Percentiles rank a stretch among this genome's conserved stretches.
Conservation (phyloP, 2,888 invertebrate species). For the Leistus spinibarbis region DNA sequence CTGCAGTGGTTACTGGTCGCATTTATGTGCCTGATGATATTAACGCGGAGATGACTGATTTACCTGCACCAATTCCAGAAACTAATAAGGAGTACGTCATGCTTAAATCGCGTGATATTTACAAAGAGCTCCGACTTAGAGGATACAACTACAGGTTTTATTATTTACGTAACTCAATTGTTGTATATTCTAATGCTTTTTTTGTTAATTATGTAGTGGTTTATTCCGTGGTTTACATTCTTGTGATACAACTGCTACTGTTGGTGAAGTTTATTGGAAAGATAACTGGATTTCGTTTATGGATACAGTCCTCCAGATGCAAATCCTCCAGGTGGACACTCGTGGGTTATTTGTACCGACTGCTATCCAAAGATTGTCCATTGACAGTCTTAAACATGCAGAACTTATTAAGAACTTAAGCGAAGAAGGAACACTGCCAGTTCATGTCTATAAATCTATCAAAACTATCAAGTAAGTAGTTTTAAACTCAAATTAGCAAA, state of each 20-base stretch:
- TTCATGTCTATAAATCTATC: slow-evolving; percentile 49
- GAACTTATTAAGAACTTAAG: slow-evolving; percentile 57
- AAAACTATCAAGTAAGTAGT: slow-evolving; percentile 40
- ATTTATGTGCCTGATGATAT: slow-evolving; percentile 64
- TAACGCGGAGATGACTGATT: slow-evolving; percentile 58
- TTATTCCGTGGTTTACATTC: slow-evolving; percentile 45
- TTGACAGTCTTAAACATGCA: slow-evolving; percentile 70
- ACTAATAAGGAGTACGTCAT: slow-evolving; percentile 54
- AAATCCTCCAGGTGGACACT: slow-evolving; percentile 71
- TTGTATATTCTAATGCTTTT: background rate
- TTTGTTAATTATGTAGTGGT: slow-evolving; percentile 43
- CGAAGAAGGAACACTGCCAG: slow-evolving; percentile 50
- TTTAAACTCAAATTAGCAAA: background rate
- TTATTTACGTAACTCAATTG: background rate
- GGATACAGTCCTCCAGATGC: slow-evolving; percentile 87
- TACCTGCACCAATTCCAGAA: slow-evolving; percentile 51
- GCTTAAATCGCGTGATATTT: slow-evolving; percentile 67
- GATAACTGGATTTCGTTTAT: slow-evolving; percentile 88
- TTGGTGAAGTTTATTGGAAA: slow-evolving; percentile 69
- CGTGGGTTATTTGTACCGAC: slow-evolving; percentile 77
- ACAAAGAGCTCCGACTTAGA: slow-evolving; percentile 70
- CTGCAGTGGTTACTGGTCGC: slow-evolving; percentile 70
- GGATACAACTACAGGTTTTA: slow-evolving; percentile 63
- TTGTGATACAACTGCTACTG: slow-evolving; percentile 50
- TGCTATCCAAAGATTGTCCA: slow-evolving; percentile 70